phyloP scores from a whole-genome alignment of 2,888 invertebrate species.

The Agriotes lineatus region DNA sequence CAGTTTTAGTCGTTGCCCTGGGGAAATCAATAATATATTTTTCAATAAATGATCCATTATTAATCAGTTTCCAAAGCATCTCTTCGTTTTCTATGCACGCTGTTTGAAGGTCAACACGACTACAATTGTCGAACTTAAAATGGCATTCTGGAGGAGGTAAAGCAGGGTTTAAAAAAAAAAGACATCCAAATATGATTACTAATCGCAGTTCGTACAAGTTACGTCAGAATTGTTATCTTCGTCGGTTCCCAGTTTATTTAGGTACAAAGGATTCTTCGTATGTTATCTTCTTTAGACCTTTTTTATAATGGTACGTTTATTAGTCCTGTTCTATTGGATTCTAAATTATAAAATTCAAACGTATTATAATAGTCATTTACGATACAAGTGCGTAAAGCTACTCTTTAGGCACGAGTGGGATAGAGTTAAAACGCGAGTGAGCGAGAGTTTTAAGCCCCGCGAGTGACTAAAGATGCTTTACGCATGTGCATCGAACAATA shows the following conservation, averaged over 20 bases:
- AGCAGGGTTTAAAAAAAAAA: conserved; percentile 13
- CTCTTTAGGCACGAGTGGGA: no score
- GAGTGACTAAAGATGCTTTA: no score
- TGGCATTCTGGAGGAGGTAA: background rate
- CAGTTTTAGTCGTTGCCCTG: no score
- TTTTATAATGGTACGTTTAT: background rate
- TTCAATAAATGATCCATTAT: no score
- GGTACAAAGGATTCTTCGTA: conserved; percentile 35
- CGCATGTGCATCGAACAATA: no score
- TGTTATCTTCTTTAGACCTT: conserved; percentile 28
- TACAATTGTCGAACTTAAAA: background rate
- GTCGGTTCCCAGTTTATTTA: conserved; percentile 33
- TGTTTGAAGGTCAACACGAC: no score
- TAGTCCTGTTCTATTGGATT: conserved; percentile 5
- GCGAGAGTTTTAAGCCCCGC: no score
- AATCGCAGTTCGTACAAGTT: background rate
- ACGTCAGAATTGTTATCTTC: conserved; percentile 26
- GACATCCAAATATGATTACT: background rate
- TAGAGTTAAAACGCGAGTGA: no score
- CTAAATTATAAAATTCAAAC: conserved; percentile 3
- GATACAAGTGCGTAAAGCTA: conserved; percentile 7
- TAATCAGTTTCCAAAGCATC: no score
- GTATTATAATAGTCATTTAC: conserved; percentile 19
- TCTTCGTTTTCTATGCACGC: no score
- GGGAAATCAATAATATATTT: no score